Evolutionary conservation across 2,113 vertebrate genomes (phyloP).

Genomic region (Pelmatolapia mariae): DNA sequence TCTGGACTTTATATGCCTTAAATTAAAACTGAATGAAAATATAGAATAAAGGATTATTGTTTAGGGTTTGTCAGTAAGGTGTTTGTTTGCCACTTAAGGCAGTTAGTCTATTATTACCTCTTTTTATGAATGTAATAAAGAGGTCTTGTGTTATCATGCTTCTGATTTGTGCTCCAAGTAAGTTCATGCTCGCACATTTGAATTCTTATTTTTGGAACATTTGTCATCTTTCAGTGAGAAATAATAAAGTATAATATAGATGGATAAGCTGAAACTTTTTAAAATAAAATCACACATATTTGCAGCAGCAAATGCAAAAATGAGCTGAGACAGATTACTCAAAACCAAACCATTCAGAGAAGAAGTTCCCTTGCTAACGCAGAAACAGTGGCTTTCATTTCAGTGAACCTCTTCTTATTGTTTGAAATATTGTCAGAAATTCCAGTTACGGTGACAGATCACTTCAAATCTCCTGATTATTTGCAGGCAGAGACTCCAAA

Average conservation of each 20-base stretch:
- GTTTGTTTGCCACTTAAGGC: background rate
- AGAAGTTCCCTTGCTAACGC: background rate
- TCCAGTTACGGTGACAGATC: background rate
- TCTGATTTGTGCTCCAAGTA: background rate
- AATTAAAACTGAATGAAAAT: background rate
- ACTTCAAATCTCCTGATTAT: background rate
- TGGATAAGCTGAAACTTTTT: background rate
- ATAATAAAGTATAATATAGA: background rate
- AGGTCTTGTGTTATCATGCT: background rate
- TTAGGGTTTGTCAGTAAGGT: background rate
- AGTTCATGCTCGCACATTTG: background rate
- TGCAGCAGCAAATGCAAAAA: background rate
- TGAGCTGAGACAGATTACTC: background rate
- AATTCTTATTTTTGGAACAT: background rate
- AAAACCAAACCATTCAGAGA: background rate
- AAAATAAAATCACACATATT: background rate
- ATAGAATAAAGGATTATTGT: background rate
- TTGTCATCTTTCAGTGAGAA: background rate
- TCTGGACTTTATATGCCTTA: background rate
- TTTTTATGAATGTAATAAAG: background rate
- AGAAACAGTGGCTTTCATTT: background rate
- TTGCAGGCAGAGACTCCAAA: conserved; percentile 17
- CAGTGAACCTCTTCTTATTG: background rate
- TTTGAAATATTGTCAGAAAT: background rate
- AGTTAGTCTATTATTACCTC: background rate